phyloP scores from a whole-genome alignment of 1,140 invertebrate species.

The Aporrectodea caliginosa region DNA sequence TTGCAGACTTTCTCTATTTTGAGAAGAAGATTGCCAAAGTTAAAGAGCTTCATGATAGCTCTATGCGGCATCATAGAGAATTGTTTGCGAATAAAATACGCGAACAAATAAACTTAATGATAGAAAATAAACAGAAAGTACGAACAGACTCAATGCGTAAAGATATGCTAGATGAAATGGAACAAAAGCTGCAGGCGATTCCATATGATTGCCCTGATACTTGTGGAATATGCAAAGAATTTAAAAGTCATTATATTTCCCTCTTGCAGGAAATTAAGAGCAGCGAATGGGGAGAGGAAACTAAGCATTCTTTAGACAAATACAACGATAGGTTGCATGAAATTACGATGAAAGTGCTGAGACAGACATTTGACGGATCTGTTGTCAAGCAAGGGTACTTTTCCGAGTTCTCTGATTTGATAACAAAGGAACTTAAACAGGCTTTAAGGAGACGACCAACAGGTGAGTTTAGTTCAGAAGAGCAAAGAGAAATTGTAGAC shows the following conservation, averaged over 20 bases:
- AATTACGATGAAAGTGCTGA: neutral
- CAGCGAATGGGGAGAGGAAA: neutral
- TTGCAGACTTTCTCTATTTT: neutral
- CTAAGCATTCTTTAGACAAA: neutral
- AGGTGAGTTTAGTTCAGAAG: neutral
- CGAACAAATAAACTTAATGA: neutral
- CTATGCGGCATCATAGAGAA: neutral
- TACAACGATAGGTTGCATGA: neutral
- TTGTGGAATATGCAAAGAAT: neutral
- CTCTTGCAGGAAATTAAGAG: neutral
- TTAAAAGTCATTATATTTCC: neutral
- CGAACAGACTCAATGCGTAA: neutral
- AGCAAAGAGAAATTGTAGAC: neutral
- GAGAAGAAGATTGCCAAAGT: neutral
- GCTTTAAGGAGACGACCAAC: neutral
- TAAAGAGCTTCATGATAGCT: neutral
- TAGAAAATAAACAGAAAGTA: neutral
- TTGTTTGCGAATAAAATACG: neutral
- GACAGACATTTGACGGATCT: neutral
- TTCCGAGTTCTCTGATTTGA: neutral
- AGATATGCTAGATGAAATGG: neutral
- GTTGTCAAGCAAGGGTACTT: neutral
- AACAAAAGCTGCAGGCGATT: neutral
- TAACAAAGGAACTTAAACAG: neutral
- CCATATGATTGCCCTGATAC: neutral